Evolutionary conservation across 2,888 invertebrate genomes (phyloP), one percentile per base, ranked within the genome.

Genomic region (Drosophila cracens): DNA sequence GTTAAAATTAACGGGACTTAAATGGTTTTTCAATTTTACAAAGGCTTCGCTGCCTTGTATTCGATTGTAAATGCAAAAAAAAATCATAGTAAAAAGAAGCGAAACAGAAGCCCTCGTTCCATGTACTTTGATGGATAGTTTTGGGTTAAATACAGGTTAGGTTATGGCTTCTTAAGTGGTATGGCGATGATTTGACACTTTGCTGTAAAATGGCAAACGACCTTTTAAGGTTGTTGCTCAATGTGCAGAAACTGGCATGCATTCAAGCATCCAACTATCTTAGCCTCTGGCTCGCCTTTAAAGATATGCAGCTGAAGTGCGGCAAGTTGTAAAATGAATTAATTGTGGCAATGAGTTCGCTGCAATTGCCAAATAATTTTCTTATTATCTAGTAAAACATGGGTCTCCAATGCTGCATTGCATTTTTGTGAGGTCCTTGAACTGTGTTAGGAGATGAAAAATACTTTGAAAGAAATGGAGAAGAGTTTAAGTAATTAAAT

Each of bases 71-170:
- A 75, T 71, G 53, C 57, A 59, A 64, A 48, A 64, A 38, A 36
- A 69, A 31, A 61, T 36, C 58, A 65, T 51, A 13, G 40, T 54
- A 51, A 51, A 53, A 64, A 68, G 31, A 54, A 40, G 58, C 51
- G 53, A 70, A 57, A 25, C 70, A 80, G 74, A 71, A 81, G 74
- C 73, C 68, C 72, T 67, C 77, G 52, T 75, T 76, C 52, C 68
- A 74, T 79, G 74, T 63, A 76, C 81, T 87, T 70, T 89, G 89
- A 89, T 87, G 89, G 90, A 89, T 89, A 79, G 89, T 87, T 90
- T 90, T 76, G 76, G 90, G 89, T 90, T 90, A 89, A 89, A 82
- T 90, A 89, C 87, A 83, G 87, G 87, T 87, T 87, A 83, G 76
- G 67, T 74, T 79, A 75, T 87, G 74, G 68, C 88, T 83, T 87